Evolutionary conservation across 1,140 invertebrate genomes (phyloP), one percentile per base, ranked within the genome.

Genomic region (Ganaspis sp.): DNA sequence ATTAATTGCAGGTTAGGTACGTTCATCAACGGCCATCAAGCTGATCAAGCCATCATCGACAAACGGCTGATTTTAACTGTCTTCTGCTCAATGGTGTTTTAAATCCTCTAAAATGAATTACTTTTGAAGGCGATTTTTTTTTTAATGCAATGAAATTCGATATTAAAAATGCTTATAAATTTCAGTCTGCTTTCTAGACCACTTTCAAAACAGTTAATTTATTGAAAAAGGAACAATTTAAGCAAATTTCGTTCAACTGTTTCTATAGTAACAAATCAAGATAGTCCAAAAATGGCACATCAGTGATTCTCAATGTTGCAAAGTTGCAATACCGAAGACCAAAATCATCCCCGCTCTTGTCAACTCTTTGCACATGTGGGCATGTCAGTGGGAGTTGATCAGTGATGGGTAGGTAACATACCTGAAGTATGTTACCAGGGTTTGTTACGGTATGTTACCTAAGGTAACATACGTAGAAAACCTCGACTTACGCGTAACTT

Each of bases 211-310:
- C 45, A 49, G 2, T n/a, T 49, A 49, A 49, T 49, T 49, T 17
- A 49, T n/a, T 49, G 17, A 49, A 49, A 49, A 49, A 49, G n/a
- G 12, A 49, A 49, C 45, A 49, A 49, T 49, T 49, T 49, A 8
- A 49, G 45, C 12, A 49, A 3, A 49, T 17, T 49, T 49, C 45
- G n/a, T n/a, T n/a, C 6, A 17, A 49, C n/a, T 49, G 45, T 49
- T 49, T 49, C 45, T 49, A 49, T 49, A 49, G 45, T 49, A 49
- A 49, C 45, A 49, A 49, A 49, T 15, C n/a, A 49, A 49, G 15
- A 34, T 34, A 34, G 29, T 34, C 29, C 6, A 34, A 34, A 34
- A 34, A 34, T 34, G 29, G 29, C 29, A 34, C 29, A 34, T 34
- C 29, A 34, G 29, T 34, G 29, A 34, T 34, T 34, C 29, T 34